phyloP scores from a whole-genome alignment of 2,888 invertebrate species.

The Capitulum mitella region DNA sequence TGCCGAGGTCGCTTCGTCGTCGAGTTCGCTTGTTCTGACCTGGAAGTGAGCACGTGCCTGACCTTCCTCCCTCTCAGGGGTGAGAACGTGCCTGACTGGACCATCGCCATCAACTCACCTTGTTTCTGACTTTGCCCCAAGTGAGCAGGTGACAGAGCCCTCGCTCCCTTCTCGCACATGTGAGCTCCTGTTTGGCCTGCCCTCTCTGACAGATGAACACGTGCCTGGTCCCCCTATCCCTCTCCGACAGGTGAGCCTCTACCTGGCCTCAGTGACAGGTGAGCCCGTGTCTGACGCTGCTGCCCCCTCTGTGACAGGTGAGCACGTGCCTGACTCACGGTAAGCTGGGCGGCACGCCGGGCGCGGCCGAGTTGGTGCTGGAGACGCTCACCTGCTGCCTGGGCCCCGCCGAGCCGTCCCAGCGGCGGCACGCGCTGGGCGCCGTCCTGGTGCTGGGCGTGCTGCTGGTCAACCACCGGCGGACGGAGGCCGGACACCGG shows the following conservation, averaged over 20 bases:
- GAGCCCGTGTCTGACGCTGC: too few species aligned
- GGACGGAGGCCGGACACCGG: not conserved
- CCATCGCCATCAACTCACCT: too few species aligned
- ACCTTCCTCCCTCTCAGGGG: too few species aligned
- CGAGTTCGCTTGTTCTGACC: too few species aligned
- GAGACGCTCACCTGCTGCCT: not conserved
- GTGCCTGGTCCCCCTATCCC: not conserved
- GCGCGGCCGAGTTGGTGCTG: slow-evolving; percentile 7
- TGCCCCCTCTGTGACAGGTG: too few species aligned
- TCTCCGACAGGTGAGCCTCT: not conserved
- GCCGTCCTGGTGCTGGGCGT: not conserved
- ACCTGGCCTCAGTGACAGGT: too few species aligned
- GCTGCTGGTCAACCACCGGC: not conserved
- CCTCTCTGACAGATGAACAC: not conserved
- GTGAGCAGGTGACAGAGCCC: not conserved
- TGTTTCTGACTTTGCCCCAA: too few species aligned
- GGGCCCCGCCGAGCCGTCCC: not conserved
- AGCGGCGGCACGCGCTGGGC: not conserved
- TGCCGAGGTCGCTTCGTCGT: too few species aligned
- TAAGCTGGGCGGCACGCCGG: slow-evolving; percentile 2
- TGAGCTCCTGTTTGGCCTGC: not conserved
- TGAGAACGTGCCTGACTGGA: too few species aligned
- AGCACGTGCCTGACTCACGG: slow-evolving; percentile 3
- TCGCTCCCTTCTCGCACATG: not conserved
- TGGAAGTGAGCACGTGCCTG: too few species aligned